These are phyloP conservation scores for Daboia siamensis DNA, from an alignment of 2,113 vertebrate genomes.

Conservation along the genomic window DNA sequence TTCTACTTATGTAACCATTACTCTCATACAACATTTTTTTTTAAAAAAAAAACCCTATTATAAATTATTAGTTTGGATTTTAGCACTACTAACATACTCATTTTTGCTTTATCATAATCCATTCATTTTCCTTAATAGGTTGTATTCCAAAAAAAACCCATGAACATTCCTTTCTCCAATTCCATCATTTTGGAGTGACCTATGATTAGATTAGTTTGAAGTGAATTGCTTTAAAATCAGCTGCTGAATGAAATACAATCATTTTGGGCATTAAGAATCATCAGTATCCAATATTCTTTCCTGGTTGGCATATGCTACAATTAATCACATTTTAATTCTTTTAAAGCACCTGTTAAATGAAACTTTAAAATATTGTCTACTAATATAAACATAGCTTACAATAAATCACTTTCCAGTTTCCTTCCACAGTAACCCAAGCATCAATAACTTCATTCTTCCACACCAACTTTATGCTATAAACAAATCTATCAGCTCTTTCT, in stretches of 20 bases:
- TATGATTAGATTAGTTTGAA: background rate
- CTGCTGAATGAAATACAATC: background rate
- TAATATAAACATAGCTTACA: background rate
- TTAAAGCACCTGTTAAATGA: background rate
- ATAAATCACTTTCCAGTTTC: background rate
- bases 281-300: background rate
- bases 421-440: background rate
- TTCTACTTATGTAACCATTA: background rate
- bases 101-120: background rate
- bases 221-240: background rate
- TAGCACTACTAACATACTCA: background rate
- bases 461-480: background rate
- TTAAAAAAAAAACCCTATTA: background rate
- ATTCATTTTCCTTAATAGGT: background rate
- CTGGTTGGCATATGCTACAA: background rate
- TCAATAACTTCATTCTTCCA: background rate
- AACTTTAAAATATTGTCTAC: background rate
- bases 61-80: background rate
- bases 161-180: background rate
- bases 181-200: background rate
- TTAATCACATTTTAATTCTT: background rate
- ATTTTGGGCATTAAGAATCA: background rate
- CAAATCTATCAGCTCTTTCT: background rate
- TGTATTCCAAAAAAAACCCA: background rate
- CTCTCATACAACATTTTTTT: background rate